These are phyloP conservation scores for Mystacornis crossleyi DNA, from an alignment of 2,113 vertebrate genomes.

Conservation along the genomic window DNA sequence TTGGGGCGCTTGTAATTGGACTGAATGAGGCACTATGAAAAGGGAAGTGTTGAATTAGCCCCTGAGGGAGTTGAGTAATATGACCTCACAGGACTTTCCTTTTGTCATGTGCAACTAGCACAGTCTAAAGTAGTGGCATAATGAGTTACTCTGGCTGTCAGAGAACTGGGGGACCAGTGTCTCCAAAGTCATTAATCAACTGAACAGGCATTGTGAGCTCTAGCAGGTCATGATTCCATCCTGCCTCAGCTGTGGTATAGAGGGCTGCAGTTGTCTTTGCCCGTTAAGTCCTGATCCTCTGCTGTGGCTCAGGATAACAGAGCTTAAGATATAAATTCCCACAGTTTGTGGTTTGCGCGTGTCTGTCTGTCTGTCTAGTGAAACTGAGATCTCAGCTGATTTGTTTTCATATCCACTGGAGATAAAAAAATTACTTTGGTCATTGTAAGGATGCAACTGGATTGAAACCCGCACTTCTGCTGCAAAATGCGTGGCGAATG, in stretches of 20 bases:
- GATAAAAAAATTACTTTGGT: background rate
- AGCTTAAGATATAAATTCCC: background rate
- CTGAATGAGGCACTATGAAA: constrained; percentile 63
- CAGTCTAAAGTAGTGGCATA: constrained; percentile 55
- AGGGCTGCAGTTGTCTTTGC: constrained; percentile 11
- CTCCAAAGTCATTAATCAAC: constrained; percentile 59
- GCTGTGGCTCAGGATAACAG: background rate
- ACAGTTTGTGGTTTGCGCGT: background rate
- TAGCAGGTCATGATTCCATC: constrained; percentile 23
- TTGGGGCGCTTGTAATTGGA: constrained; percentile 42
- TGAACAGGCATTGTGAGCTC: constrained; percentile 21
- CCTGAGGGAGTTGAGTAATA: constrained; percentile 64
- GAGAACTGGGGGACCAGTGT: constrained; percentile 44
- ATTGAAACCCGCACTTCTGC: background rate
- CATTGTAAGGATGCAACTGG: background rate
- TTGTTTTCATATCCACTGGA: background rate
- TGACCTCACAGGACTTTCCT: constrained; percentile 63
- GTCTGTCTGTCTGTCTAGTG: background rate
- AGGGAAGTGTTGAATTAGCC: constrained; percentile 67
- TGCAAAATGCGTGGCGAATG: background rate
- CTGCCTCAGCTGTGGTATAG: background rate
- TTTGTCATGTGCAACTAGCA: constrained; percentile 51
- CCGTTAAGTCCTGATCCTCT: background rate
- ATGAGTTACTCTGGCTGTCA: constrained; percentile 59
- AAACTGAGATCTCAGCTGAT: background rate